A percentile compares a stretch with the other conserved stretches of the same genome.
Conservation (phyloP, 2,113 vertebrate genomes). For the Heteronetta atricapilla region DNA sequence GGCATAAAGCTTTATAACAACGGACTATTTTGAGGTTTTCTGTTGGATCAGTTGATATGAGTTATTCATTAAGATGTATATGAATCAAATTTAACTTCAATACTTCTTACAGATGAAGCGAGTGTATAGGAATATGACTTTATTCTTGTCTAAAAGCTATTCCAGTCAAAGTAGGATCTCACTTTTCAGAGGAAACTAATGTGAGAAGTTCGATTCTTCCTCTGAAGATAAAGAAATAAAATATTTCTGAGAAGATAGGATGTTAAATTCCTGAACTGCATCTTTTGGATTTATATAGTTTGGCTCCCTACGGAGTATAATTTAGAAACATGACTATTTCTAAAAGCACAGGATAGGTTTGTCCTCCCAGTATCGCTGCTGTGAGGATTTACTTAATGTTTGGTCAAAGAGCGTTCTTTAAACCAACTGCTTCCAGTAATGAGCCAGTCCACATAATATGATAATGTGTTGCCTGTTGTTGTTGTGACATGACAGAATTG, state of each 20-base stretch:
- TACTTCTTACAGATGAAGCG: not conserved
- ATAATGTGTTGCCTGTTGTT: not conserved
- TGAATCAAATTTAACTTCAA: not conserved
- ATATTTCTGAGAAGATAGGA: not conserved
- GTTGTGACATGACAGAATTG: not conserved
- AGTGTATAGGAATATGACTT: not conserved
- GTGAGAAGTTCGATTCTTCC: not conserved
- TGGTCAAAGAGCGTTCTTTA: not conserved
- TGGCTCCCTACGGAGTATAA: not conserved
- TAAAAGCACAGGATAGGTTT: not conserved
- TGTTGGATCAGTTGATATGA: not conserved
- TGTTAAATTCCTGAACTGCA: not conserved
- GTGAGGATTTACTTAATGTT: not conserved
- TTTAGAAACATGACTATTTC: not conserved
- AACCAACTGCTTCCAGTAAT: not conserved
- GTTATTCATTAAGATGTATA: not conserved
- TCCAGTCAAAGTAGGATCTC: not conserved
- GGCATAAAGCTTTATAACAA: not conserved
- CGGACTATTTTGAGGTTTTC: not conserved
- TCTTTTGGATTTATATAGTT: not conserved
- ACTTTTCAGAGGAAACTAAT: not conserved
- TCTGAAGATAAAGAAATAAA: not conserved
- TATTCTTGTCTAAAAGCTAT: not conserved
- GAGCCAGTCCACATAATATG: not conserved
- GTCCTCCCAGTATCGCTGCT: not conserved